Evolutionary conservation across 2,113 vertebrate genomes (phyloP).

Genomic region (Pantherophis guttatus): DNA sequence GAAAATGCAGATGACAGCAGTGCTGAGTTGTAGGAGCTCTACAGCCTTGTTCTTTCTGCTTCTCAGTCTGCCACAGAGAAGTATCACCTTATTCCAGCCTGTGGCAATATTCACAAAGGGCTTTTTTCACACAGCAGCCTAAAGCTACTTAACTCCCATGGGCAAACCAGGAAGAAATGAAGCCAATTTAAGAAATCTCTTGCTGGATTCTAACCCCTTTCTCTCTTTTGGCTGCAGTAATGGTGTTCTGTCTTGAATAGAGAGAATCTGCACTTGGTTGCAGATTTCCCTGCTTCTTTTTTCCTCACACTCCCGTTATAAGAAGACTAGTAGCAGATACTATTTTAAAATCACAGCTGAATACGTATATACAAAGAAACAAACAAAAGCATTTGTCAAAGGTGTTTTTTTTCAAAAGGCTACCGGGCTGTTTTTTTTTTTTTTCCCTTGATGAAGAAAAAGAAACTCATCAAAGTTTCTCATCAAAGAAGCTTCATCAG

Average conservation of each 20-base stretch:
- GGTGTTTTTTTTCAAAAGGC: too few species aligned
- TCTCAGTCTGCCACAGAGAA: background rate
- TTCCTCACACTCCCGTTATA: background rate
- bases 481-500: too few species aligned
- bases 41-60: background rate
- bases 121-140: background rate
- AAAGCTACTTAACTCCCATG: background rate
- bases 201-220: background rate
- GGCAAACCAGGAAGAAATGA: background rate
- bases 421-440: background rate
- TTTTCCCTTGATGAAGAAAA: too few species aligned
- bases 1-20: background rate
- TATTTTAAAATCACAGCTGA: background rate
- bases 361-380: background rate
- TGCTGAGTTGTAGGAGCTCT: background rate
- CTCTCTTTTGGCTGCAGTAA: background rate
- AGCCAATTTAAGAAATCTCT: background rate
- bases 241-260: background rate
- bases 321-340: background rate
- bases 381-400: background rate
- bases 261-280: background rate
- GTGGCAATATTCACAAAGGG: background rate
- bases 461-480: too few species aligned
- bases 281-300: background rate
- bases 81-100: background rate